phyloP scores from a whole-genome alignment of 1,140 invertebrate genomes.

The Caenorhabditis latens region DNA sequence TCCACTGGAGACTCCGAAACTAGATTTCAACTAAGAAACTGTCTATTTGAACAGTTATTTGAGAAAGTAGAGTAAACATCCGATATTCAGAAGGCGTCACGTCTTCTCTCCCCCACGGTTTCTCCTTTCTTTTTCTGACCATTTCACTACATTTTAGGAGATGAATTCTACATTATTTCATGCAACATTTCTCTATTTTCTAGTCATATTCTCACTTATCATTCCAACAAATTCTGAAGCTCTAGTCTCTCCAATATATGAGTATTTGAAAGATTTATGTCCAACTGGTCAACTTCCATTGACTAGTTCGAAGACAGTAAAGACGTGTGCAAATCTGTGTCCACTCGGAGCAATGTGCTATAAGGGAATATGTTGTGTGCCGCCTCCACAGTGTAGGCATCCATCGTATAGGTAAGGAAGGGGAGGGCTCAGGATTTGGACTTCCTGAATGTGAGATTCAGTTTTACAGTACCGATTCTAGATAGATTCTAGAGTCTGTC shows the following conservation, averaged over 20 bases:
- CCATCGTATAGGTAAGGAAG: constrained; percentile 25
- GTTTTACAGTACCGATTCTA: too few relatives aligned
- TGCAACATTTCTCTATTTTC: not conserved
- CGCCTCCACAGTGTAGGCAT: constrained; percentile 38
- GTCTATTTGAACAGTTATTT: not conserved
- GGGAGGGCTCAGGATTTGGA: not conserved
- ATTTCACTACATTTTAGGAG: not conserved
- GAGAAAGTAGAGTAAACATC: constrained; percentile 4
- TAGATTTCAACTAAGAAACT: not conserved
- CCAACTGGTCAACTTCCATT: constrained; percentile 40
- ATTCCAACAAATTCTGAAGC: not conserved
- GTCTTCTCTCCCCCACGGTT: not conserved
- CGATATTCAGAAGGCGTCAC: constrained; percentile 35
- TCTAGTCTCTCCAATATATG: constrained; percentile 4
- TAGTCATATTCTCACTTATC: not conserved
- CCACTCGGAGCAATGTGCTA: constrained; percentile 53
- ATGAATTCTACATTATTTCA: not conserved
- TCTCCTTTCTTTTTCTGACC: not conserved
- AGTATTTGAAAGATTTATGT: constrained; percentile 56
- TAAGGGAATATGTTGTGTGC: constrained; percentile 56
- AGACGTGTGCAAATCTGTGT: constrained; percentile 49
- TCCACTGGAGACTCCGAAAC: not conserved
- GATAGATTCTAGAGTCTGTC: too few relatives aligned
- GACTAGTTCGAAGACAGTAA: constrained; percentile 24
- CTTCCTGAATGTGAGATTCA: too few relatives aligned